Evolutionary conservation across 2,797 vertebrate species (phyloP).

Genomic region (Pteronotus mesoamericanus): DNA sequence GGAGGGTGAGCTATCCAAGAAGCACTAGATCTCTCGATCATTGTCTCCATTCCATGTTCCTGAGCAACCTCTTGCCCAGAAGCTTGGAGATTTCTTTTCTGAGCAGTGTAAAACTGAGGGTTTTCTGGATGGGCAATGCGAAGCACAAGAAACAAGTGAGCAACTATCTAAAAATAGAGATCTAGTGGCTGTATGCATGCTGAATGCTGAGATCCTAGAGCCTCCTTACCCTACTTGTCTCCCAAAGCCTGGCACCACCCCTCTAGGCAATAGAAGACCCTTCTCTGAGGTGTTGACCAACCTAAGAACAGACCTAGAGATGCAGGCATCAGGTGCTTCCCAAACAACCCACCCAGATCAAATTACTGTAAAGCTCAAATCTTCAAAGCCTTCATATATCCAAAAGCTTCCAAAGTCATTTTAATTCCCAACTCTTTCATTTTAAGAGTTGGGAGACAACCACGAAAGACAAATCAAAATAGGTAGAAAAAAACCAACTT

Average conservation of each 20-base stretch:
- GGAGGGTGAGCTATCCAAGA: not conserved
- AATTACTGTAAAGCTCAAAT: not conserved
- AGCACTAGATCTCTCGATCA: not conserved
- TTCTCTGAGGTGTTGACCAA: not conserved
- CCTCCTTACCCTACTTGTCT: not conserved
- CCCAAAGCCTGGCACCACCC: not conserved
- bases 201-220: not conserved
- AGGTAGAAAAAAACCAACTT: not conserved
- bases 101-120: not conserved
- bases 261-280: not conserved
- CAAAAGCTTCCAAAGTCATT: not conserved
- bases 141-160: not conserved
- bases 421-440: slow-evolving; percentile 10
- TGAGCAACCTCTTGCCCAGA: not conserved
- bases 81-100: not conserved
- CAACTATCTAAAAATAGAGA: not conserved
- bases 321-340: not conserved
- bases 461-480: not conserved
- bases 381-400: not conserved
- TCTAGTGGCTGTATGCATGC: not conserved
- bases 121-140: not conserved
- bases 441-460: not conserved
- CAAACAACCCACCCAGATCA: not conserved
- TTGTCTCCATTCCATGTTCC: not conserved
- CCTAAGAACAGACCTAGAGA: not conserved